Evolutionary conservation across 1,140 invertebrate species (phyloP).

Genomic region (Helicoverpa zea): DNA sequence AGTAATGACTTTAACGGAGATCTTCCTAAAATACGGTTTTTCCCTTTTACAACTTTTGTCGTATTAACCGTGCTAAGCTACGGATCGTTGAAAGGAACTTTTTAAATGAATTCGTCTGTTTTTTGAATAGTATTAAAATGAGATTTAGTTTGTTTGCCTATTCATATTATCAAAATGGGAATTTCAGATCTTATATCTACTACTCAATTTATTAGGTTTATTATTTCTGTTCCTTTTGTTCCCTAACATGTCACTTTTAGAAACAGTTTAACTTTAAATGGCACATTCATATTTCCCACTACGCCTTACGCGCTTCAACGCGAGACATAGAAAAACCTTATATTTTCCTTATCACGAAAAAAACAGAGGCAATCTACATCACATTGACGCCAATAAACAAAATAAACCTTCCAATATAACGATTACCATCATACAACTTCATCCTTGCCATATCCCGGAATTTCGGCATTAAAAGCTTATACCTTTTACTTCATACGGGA

Average conservation of each 20-base stretch:
- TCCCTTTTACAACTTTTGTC: constrained; percentile 7
- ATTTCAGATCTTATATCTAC: no score
- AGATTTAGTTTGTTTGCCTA: no score
- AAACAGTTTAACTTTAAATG: no score
- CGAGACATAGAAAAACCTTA: no score
- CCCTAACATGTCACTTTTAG: no score
- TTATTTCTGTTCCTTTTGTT: no score
- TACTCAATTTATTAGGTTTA: no score
- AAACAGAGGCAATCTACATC: background rate
- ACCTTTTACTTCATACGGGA: constrained; percentile 42
- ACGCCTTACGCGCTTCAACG: no score
- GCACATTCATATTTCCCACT: no score
- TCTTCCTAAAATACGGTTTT: background rate
- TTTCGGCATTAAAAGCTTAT: constrained; percentile 40
- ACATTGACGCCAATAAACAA: background rate
- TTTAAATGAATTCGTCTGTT: background rate
- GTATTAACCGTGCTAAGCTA: constrained; percentile 5
- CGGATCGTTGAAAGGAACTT: background rate
- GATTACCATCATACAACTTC: background rate
- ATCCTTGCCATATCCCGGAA: constrained; percentile 10
- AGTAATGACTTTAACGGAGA: constrained; percentile 31
- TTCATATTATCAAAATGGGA: no score
- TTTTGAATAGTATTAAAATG: background rate
- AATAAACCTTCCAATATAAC: background rate
- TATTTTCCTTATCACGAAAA: no score